Base-by-base conservation (phyloP, 2,888 invertebrate genomes). In the Harmothoe impar region DNA sequence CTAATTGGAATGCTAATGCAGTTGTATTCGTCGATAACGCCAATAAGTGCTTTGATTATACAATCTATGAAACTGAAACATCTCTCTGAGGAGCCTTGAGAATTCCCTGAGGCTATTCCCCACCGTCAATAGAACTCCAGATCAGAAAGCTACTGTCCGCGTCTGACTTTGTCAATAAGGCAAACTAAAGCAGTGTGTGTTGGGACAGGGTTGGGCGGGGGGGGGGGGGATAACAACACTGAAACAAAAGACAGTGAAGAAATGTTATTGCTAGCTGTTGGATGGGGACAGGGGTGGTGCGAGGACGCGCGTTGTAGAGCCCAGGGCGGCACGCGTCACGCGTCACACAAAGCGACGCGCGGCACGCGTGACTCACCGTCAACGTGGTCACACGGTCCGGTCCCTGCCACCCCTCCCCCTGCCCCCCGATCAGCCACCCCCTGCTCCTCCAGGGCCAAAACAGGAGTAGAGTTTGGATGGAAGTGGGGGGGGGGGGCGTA, bases 111-210 rank as follows among this genome's bases (percentile, higher is more conserved):
- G 62, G 62, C 62, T 3, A 7, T 43, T 43, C 43, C 10, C 43
- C 43, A 7, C 10, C 10, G 10, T 43, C 10, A 43, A 10, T 43
- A 10, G 10, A 10, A 10, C 5, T 10, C 43, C 43, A 43, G 62
- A 62, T 20, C 20, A 62, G n/a, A 62, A 20, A 20, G 23, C 62
- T n/a, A 3, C 62, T 62, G 62, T 62, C 20, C 62, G 20, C 62
- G 20, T 62, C 62, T n/a, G 62, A 62, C 62, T 62, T 62, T 62
- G 62, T 62, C 62, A 62, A 62, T 62, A 62, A 62, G 62, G 23
- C 20, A 62, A 62, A 62, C 62, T 62, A 62, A n/a, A n/a, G 15
- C 23, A n/a, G n/a, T n/a, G n/a, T n/a, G n/a, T n/a, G n/a, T n/a
- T n/a, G n/a, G n/a, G n/a, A n/a, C n/a, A n/a, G n/a, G n/a, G n/a